These are phyloP conservation scores for Jacana jacana DNA, from an alignment of 2,113 vertebrate species.

Conservation along the genomic window DNA sequence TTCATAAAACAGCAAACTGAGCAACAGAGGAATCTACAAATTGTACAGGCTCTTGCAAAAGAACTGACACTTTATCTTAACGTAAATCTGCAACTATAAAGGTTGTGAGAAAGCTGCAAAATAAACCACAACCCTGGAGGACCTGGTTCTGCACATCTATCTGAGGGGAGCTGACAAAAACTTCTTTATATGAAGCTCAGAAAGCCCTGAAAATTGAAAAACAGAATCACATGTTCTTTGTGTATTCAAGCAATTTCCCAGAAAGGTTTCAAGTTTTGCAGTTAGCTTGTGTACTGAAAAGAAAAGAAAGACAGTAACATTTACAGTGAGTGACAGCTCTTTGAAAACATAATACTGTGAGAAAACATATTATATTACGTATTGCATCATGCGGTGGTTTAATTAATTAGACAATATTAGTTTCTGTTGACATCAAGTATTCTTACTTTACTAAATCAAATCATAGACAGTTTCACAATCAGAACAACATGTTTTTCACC, in stretches of 20 bases:
- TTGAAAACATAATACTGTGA: slow-evolving; percentile 22
- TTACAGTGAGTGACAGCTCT: slow-evolving; percentile 44
- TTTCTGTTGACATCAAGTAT: slow-evolving; percentile 56
- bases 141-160: slow-evolving; percentile 44
- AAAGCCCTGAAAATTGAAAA: slow-evolving; percentile 49
- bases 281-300: slow-evolving; percentile 69
- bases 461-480: slow-evolving; percentile 17
- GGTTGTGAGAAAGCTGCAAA: slow-evolving; percentile 15
- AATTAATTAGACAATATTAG: slow-evolving; percentile 67
- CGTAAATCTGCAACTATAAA: slow-evolving; percentile 14
- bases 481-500: slow-evolving; percentile 6
- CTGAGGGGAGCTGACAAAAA: slow-evolving; percentile 52
- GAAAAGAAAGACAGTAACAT: slow-evolving; percentile 66
- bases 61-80: not conserved
- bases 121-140: not conserved
- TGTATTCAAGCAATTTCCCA: slow-evolving; percentile 65
- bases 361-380: slow-evolving; percentile 57
- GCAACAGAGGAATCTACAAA: not conserved
- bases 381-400: slow-evolving; percentile 40
- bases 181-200: slow-evolving; percentile 40
- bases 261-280: slow-evolving; percentile 67
- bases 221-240: slow-evolving; percentile 38
- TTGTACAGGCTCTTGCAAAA: not conserved
- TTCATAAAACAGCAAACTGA: not conserved
- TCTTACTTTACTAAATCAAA: slow-evolving; percentile 52